These are phyloP conservation scores for Platichthys flesus DNA, from an alignment of 2,113 vertebrate genomes.

Conservation along the genomic window DNA sequence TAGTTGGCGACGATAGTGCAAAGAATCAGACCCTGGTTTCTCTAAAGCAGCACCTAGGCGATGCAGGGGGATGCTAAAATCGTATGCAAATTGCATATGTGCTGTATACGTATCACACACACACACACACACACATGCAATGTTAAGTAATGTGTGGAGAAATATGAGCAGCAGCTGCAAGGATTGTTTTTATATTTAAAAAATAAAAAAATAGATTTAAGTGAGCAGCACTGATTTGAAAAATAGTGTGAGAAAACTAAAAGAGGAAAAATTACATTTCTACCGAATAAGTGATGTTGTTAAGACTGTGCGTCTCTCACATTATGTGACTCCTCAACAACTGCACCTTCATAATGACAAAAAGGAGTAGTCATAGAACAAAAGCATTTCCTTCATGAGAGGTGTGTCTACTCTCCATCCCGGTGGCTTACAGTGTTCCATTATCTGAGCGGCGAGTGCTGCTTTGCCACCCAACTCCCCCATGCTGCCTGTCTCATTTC, in stretches of 20 bases:
- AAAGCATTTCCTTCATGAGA: conserved; percentile 70
- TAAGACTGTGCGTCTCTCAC: conserved; percentile 22
- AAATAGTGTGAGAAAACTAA: not conserved
- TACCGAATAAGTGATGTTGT: too few relatives aligned
- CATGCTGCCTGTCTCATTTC: conserved; percentile 77
- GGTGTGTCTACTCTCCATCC: conserved; percentile 65
- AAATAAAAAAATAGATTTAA: conserved; percentile 19
- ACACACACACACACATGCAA: not conserved
- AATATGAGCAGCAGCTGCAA: not conserved
- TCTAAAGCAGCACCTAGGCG: conserved; percentile 23
- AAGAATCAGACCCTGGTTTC: conserved; percentile 40
- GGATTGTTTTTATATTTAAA: conserved; percentile 1
- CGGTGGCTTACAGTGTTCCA: conserved; percentile 71
- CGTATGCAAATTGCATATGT: not conserved
- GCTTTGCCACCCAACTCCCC: conserved; percentile 63
- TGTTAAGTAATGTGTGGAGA: not conserved
- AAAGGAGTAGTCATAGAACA: conserved; percentile 64
- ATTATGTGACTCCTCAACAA: conserved; percentile 39
- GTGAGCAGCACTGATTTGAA: conserved; percentile 35
- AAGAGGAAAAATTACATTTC: conserved; percentile 10
- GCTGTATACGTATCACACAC: not conserved
- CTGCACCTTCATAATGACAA: conserved; percentile 59
- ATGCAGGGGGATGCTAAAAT: conserved; percentile 45
- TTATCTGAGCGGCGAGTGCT: conserved; percentile 70
- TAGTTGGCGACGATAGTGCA: conserved; percentile 32